A percentile compares a stretch with the other conserved stretches of the same genome.
Conservation (phyloP, 2,888 invertebrate genomes). For the Steinernema carpocapsae region DNA sequence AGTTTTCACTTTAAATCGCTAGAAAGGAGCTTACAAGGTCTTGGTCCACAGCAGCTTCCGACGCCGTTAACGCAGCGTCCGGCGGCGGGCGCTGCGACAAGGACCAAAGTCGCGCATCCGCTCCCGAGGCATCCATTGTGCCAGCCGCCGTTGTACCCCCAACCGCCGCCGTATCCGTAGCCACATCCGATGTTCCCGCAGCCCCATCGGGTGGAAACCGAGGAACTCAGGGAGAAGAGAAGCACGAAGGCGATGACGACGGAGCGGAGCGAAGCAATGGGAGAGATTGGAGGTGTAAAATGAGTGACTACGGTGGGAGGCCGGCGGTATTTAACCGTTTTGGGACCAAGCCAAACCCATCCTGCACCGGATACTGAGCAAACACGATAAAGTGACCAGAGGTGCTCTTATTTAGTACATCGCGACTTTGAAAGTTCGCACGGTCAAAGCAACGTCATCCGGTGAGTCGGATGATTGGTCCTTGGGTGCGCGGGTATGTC, state of each 20-base stretch:
- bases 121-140: neutral
- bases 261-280: neutral
- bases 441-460: too few species aligned
- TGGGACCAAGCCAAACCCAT: neutral
- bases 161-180: neutral
- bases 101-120: neutral
- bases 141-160: neutral
- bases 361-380: too few species aligned
- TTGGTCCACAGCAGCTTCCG: neutral
- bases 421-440: too few species aligned
- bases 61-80: neutral
- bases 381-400: too few species aligned
- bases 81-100: neutral
- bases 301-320: neutral
- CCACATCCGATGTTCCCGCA: conserved; percentile 2
- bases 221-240: neutral
- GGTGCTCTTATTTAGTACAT: too few species aligned
- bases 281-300: neutral
- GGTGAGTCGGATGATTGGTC: too few species aligned
- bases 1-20: neutral
- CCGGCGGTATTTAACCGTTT: neutral
- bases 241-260: neutral
- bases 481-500: too few species aligned
- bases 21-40: neutral
- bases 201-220: neutral